phyloP scores from a whole-genome alignment of 2,113 vertebrate genomes.

The Neopipo cinnamomea region DNA sequence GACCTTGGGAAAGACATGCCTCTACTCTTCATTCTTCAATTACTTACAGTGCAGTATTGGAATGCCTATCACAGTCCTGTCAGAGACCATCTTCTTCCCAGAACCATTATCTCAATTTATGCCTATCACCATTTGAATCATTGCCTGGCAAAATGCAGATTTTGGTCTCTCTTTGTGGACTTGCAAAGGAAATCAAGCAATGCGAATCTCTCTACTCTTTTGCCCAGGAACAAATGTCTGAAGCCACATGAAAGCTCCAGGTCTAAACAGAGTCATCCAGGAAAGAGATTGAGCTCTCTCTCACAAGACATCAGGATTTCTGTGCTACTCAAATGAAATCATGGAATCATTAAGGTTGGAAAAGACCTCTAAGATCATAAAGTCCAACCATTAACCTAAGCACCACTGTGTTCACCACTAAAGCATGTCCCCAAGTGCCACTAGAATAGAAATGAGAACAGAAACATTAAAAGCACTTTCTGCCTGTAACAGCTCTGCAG shows the following conservation, averaged over 20 bases:
- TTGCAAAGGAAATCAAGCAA: background rate
- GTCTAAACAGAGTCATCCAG: background rate
- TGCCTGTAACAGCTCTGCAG: background rate
- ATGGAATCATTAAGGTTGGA: background rate
- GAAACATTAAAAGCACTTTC: background rate
- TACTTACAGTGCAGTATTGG: background rate
- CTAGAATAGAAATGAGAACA: background rate
- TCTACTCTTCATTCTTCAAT: background rate
- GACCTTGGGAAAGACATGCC: background rate
- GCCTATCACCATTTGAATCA: background rate
- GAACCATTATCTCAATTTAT: background rate
- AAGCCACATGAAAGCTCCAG: background rate
- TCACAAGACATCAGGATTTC: background rate
- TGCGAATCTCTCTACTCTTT: background rate
- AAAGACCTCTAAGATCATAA: fast-evolving
- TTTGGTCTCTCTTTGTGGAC: background rate
- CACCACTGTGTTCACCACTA: background rate
- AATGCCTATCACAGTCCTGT: background rate
- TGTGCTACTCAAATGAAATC: background rate
- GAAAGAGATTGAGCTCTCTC: background rate
- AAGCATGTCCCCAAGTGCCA: background rate
- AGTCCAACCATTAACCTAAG: background rate
- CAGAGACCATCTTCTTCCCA: background rate
- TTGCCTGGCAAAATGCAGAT: background rate
- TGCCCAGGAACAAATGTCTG: background rate